Evolutionary conservation across 2,797 vertebrate species (phyloP), one percentile per base, ranked within the genome.

Genomic region (Yasuhikotakia modesta): DNA sequence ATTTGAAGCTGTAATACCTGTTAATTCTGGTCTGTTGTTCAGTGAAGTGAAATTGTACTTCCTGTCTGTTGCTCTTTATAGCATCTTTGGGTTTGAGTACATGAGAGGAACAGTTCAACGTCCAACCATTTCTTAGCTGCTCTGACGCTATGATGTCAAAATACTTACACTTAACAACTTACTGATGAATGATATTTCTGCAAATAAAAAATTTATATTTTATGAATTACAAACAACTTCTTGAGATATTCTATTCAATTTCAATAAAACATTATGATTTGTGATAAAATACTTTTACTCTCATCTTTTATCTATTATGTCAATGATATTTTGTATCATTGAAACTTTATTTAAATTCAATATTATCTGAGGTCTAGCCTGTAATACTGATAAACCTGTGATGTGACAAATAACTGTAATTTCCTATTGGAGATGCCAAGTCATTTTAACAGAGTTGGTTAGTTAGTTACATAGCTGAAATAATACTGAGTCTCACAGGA

Each of bases 361-460:
- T 2, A 21, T 43, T 22, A 55, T 46, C 61, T 72, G 5, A 60
- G 21, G 46, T 17, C n/a, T 32, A 55, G 19, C 1, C 14, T 60
- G 43, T 68, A 68, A 68, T 24, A 76, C 52, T 76, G 39, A 68
- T 2, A 27, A 32, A 6, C 7, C 50, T 21, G 19, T 58, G 27
- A 43, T 35, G 19, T 73, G 61, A 53, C 21, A 39, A 14, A 61
- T 39, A 43, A 43, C 8, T 27, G 12, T 35, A 48, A 48, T 81
- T 50, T 70, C 61, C 55, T 86, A 89, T 87, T 92, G 90, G 89
- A 93, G 91, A 92, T 92, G 91, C 92, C 90, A 91, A 90, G 92
- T 90, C 68, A 45, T 78, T 73, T 79, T 83, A 85, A 86, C 79
- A 70, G 83, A 43, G 8, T n/a, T n/a, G 84, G 81, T 84, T 27